Evolutionary conservation across 2,113 vertebrate species (phyloP).

Genomic region (Rhinolophus sinicus): DNA sequence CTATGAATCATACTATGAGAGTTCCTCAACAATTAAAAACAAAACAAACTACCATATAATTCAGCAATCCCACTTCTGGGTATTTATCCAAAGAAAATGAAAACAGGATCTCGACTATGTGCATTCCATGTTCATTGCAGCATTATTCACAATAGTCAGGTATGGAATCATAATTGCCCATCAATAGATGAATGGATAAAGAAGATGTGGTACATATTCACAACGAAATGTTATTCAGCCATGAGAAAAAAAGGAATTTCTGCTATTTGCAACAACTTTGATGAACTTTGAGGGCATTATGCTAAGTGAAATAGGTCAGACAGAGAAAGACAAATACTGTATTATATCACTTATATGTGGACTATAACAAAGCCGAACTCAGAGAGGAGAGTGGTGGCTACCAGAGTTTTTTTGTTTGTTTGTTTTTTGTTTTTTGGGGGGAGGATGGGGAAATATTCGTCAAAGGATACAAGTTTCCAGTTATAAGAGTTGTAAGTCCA

Average conservation of each 20-base stretch:
- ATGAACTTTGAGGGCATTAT: background rate
- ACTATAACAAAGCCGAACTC: background rate
- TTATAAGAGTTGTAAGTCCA: background rate
- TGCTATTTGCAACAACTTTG: background rate
- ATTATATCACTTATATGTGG: background rate
- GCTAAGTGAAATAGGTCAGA: background rate
- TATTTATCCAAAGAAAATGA: background rate
- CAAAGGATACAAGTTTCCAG: background rate
- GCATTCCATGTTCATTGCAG: background rate
- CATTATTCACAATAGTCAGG: background rate
- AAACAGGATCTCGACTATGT: background rate
- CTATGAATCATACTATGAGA: background rate
- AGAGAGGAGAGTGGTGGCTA: background rate
- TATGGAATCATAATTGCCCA: background rate
- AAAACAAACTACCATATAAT: background rate
- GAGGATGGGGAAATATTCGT: background rate
- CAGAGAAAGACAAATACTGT: background rate
- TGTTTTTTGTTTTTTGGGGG: background rate
- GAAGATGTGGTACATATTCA: background rate
- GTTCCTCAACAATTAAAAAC: background rate
- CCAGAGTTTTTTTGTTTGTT: too few relatives aligned
- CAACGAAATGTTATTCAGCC: background rate
- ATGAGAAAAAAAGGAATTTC: background rate
- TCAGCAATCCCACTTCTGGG: background rate
- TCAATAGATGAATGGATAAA: background rate